Percentiles rank a stretch among this genome's conserved stretches.
These are phyloP conservation scores for Novumbra hubbsi DNA, from an alignment of 2,797 vertebrate genomes.

Conservation along the genomic window DNA sequence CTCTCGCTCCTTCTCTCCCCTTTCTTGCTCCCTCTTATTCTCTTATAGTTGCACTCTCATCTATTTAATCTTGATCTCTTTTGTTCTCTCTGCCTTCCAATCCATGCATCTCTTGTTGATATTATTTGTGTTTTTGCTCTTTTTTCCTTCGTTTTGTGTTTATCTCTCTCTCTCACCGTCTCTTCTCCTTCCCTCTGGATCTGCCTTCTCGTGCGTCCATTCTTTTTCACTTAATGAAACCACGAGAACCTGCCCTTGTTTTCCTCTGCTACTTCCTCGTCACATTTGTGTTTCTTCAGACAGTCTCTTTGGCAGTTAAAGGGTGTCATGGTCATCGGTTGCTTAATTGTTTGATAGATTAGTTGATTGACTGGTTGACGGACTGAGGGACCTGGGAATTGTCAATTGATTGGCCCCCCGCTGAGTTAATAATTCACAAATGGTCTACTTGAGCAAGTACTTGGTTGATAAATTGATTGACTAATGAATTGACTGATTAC, in stretches of 20 bases:
- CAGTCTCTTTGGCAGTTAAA: slow-evolving; percentile 9
- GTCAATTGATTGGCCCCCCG: background rate
- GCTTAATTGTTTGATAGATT: background rate
- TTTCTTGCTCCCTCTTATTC: slow-evolving; percentile 37
- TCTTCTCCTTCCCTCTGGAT: slow-evolving; percentile 33
- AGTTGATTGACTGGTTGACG: background rate
- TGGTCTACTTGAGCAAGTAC: slow-evolving; percentile 38
- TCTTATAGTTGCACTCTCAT: slow-evolving; percentile 24
- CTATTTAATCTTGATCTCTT: too few relatives aligned
- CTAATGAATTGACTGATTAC: slow-evolving; percentile 15
- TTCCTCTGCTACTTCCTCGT: slow-evolving; percentile 30
- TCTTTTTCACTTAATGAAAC: slow-evolving; percentile 62
- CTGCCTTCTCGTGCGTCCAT: slow-evolving; percentile 31
- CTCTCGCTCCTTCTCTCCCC: slow-evolving; percentile 44
- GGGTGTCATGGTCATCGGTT: background rate
- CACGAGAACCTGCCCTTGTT: slow-evolving; percentile 50
- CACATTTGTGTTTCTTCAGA: slow-evolving; percentile 15
- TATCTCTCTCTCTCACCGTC: slow-evolving; percentile 36
- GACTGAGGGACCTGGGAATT: too few relatives aligned
- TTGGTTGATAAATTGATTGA: slow-evolving; percentile 11
- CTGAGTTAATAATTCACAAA: too few relatives aligned
- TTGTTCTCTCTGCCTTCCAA: background rate
- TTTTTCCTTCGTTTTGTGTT: background rate
- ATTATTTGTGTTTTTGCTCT: too few relatives aligned
- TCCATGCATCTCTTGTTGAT: background rate